Percentiles rank a stretch among this genome's conserved stretches.
Conservation (phyloP, 2,797 vertebrate genomes). For the Cetoscarus ocellatus region DNA sequence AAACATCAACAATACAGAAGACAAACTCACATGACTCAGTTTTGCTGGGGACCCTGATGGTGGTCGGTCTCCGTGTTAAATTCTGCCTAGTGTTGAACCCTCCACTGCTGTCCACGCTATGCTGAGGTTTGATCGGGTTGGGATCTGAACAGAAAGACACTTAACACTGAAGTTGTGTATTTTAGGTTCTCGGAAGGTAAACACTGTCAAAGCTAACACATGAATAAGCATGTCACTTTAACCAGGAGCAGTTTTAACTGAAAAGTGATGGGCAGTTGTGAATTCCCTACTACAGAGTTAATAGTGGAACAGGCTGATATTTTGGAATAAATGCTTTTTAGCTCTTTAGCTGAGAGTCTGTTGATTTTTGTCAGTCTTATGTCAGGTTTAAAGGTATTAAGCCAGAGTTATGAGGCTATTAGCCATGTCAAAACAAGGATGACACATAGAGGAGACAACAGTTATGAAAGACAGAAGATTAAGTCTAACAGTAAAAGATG, state of each 20-base stretch:
- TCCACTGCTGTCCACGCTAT: slow-evolving; percentile 55
- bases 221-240: not conserved
- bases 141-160: slow-evolving; percentile 64
- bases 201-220: not conserved
- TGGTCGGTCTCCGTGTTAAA: slow-evolving; percentile 89
- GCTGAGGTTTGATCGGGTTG: slow-evolving; percentile 76
- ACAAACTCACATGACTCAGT: slow-evolving; percentile 76
- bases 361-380: too few species aligned
- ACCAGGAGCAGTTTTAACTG: not conserved
- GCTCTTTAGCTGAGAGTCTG: too few species aligned
- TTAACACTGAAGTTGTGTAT: slow-evolving; percentile 2
- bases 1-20: not conserved
- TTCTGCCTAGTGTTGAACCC: slow-evolving; percentile 60
- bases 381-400: too few species aligned
- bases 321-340: too few species aligned
- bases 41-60: slow-evolving; percentile 93
- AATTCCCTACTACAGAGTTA: too few species aligned
- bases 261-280: too few species aligned
- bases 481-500: too few species aligned
- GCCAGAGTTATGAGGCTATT: too few species aligned
- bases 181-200: not conserved
- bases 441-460: too few species aligned
- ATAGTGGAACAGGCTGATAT: too few species aligned
- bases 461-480: too few species aligned
- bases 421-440: too few species aligned